phyloP scores from a whole-genome alignment of 2,888 invertebrate species.

The Lymantria dispar region DNA sequence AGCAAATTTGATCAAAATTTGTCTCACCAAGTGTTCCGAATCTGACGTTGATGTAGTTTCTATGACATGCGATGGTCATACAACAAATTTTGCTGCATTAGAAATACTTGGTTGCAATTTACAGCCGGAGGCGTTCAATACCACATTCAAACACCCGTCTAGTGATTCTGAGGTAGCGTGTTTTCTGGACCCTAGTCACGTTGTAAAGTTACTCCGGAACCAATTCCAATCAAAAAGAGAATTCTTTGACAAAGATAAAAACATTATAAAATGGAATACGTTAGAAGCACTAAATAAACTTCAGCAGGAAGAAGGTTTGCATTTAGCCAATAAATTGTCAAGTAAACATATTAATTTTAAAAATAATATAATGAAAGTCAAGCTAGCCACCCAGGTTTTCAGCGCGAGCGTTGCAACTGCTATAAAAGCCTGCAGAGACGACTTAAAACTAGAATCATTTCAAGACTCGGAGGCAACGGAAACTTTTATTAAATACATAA shows the following conservation, averaged over 20 bases:
- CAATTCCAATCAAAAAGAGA: conserved; percentile 8
- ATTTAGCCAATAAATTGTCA: conserved; percentile 19
- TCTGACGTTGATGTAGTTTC: conserved; percentile 8
- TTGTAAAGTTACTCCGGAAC: conserved; percentile 15
- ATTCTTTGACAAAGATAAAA: conserved; percentile 6
- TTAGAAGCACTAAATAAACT: not conserved
- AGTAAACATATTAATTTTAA: conserved; percentile 12
- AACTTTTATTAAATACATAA: too few species aligned
- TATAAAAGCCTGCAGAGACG: conserved; percentile 4
- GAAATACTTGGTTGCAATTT: conserved; percentile 8
- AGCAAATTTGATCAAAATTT: conserved; percentile 10
- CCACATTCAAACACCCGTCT: conserved; percentile 8
- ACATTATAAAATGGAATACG: not conserved
- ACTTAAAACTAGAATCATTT: conserved; percentile 6
- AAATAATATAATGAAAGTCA: conserved; percentile 7
- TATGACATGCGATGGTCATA: not conserved
- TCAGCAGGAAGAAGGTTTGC: conserved; percentile 7
- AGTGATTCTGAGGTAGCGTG: conserved; percentile 4
- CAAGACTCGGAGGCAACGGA: conserved; percentile 8
- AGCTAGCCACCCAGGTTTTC: conserved; percentile 1
- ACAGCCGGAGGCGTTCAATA: conserved; percentile 1
- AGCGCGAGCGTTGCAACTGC: conserved; percentile 1
- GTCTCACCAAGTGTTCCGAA: conserved; percentile 12
- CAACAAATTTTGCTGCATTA: conserved; percentile 2
- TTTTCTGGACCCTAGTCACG: conserved; percentile 15